Evolutionary conservation across 1,140 invertebrate species (phyloP), one percentile per base, ranked within the genome.

Genomic region (Sesamia nonagrioides): DNA sequence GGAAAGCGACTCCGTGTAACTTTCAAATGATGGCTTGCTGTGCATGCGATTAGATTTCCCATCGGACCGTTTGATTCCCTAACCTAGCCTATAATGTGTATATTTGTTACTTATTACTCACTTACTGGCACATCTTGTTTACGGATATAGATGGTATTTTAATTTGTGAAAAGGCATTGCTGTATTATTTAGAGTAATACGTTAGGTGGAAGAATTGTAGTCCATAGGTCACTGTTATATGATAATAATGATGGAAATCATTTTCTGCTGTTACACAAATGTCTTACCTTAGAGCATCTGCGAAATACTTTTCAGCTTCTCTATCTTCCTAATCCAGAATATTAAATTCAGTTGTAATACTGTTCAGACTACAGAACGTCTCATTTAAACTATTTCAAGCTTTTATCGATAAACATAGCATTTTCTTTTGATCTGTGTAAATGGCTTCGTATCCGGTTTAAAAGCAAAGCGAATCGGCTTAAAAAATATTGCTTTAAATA

Each of bases 31-130:
- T 74, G 71, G 35, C 71, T 74, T 76, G 42, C 52, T 76, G 60
- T 78, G 81, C 78, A 80, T 79, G 75, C 77, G 76, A 73, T 73
- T 69, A 76, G 72, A 69, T 79, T 83, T 77, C 78, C 76, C 58
- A 56, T 73, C 71, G 71, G 71, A 58, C 1, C 71, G 71, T 73
- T 58, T 73, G 71, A 73, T 40, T 52, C 71, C 71, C 50, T 73
- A 58, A 69, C 66, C 66, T 69, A 69, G 40, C 66, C 61, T 66
- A 50, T 69, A 68, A 60, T 56, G 15, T 58, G 52, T 73, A 54
- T 66, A 66, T 58, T 73, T 73, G 33, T 73, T 73, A 73, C 58
- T 73, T 73, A 73, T 73, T 58, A 27, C 50, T 73, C 17, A 27
- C 54, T 73, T 69, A 69, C 17, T 33, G 42, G 27, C 33, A 18